phyloP scores from a whole-genome alignment of 2,888 invertebrate species.

The Leptura quadrifasciata region DNA sequence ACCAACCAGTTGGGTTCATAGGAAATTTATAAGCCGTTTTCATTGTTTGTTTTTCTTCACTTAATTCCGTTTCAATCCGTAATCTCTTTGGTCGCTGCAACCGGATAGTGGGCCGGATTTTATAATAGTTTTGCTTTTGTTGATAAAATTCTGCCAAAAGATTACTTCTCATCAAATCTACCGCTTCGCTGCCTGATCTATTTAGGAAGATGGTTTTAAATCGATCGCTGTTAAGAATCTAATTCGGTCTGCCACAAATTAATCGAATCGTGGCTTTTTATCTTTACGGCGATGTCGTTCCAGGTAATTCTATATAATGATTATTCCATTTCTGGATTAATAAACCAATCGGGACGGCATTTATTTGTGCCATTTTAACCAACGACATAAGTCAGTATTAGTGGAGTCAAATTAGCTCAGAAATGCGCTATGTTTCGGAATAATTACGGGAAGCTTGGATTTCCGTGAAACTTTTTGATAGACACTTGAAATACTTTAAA shows the following conservation, averaged over 20 bases:
- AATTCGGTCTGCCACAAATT: conserved; percentile 22
- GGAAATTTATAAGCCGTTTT: conserved; percentile 62
- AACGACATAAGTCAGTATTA: neutral
- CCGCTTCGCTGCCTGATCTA: conserved; percentile 22
- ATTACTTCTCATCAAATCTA: conserved; percentile 26
- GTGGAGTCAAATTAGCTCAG: too few species aligned
- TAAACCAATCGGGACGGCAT: neutral
- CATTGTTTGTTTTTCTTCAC: conserved; percentile 58
- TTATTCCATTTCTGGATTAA: neutral
- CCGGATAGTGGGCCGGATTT: neutral
- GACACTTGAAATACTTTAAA: too few species aligned
- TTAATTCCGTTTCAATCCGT: conserved; percentile 50
- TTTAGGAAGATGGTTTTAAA: conserved; percentile 33
- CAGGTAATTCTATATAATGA: neutral
- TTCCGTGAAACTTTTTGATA: too few species aligned
- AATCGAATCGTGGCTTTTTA: conserved; percentile 14
- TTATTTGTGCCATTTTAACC: neutral
- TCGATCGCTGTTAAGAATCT: conserved; percentile 35
- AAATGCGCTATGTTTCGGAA: too few species aligned
- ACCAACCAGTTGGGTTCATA: conserved; percentile 59
- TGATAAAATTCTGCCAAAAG: conserved; percentile 27
- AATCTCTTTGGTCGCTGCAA: conserved; percentile 41
- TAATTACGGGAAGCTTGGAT: too few species aligned
- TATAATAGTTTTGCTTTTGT: conserved; percentile 24
- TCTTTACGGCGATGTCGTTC: neutral